Evolutionary conservation across 1,140 invertebrate genomes (phyloP).

Genomic region (Drosophila parabipectinata): DNA sequence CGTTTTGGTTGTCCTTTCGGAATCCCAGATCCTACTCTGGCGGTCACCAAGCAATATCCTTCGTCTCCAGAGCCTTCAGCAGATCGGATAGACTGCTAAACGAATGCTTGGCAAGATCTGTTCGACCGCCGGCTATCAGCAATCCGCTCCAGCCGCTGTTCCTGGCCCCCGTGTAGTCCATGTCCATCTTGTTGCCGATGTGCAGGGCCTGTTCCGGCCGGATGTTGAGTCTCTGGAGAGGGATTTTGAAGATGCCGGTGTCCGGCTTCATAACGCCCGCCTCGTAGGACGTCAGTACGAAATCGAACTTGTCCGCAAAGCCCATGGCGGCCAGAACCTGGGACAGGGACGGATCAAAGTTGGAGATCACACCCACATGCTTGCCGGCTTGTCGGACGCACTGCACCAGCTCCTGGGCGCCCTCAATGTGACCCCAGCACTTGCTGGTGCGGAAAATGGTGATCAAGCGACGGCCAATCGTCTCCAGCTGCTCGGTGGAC

Average conservation of each 20-base stretch:
- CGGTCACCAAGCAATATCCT: constrained; percentile 58
- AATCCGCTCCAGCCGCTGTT: constrained; percentile 90
- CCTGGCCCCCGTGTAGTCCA: constrained; percentile 92
- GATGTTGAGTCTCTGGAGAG: constrained; percentile 63
- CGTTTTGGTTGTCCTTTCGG: not conserved
- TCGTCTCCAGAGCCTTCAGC: constrained; percentile 45
- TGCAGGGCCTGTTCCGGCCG: constrained; percentile 89
- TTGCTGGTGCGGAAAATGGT: constrained; percentile 55
- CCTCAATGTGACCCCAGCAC: constrained; percentile 61
- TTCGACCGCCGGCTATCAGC: constrained; percentile 24
- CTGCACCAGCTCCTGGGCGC: constrained; percentile 59
- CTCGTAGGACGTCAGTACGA: constrained; percentile 78
- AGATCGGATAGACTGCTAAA: constrained; percentile 51
- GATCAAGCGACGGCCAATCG: constrained; percentile 54
- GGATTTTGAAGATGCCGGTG: constrained; percentile 57
- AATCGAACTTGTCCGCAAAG: constrained; percentile 65
- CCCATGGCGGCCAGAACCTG: constrained; percentile 61
- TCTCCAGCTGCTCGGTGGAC: constrained; percentile 33
- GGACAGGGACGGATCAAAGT: constrained; percentile 72
- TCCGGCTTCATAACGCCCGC: constrained; percentile 71
- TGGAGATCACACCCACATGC: constrained; percentile 76
- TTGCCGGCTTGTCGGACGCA: constrained; percentile 54
- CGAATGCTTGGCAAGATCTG: constrained; percentile 6
- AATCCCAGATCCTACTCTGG: not conserved
- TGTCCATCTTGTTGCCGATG: constrained; percentile 90